These are phyloP conservation scores for Gallinago solitaria DNA, from an alignment of 2,797 vertebrate species.

Conservation along the genomic window DNA sequence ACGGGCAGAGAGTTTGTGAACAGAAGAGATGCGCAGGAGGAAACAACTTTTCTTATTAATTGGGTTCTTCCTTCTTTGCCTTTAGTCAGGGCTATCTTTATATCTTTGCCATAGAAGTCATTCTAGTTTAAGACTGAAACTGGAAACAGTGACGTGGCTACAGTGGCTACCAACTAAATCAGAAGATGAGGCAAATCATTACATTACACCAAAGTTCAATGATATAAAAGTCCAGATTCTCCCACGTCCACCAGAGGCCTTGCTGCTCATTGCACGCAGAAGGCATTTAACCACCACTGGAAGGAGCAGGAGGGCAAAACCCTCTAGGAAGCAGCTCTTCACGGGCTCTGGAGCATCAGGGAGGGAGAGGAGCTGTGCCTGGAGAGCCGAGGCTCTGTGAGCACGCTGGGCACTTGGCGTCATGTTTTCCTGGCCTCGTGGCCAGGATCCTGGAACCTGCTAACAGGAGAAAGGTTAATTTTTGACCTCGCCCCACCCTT, in stretches of 20 bases:
- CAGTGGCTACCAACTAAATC: neutral
- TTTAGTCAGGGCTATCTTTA: neutral
- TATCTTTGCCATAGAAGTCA: neutral
- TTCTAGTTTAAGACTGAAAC: neutral
- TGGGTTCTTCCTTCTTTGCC: neutral
- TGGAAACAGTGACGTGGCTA: neutral
- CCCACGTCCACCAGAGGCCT: neutral
- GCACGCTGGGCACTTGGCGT: neutral
- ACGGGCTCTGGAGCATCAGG: fast-evolving
- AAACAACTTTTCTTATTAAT: neutral
- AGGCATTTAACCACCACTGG: neutral
- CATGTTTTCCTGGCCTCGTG: neutral
- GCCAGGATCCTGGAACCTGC: neutral
- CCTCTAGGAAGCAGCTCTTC: neutral
- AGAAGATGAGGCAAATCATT: neutral
- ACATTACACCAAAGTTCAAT: neutral
- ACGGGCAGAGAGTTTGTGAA: neutral
- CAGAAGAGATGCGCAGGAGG: neutral
- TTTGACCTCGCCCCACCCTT: conserved; percentile 17
- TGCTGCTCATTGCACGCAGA: neutral
- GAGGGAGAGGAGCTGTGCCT: neutral
- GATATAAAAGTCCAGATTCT: neutral
- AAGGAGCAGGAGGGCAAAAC: neutral
- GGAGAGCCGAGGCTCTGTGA: neutral
- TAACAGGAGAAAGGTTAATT: neutral